Evolutionary conservation across 2,113 vertebrate genomes (phyloP).

Genomic region (Vireo altiloquus): DNA sequence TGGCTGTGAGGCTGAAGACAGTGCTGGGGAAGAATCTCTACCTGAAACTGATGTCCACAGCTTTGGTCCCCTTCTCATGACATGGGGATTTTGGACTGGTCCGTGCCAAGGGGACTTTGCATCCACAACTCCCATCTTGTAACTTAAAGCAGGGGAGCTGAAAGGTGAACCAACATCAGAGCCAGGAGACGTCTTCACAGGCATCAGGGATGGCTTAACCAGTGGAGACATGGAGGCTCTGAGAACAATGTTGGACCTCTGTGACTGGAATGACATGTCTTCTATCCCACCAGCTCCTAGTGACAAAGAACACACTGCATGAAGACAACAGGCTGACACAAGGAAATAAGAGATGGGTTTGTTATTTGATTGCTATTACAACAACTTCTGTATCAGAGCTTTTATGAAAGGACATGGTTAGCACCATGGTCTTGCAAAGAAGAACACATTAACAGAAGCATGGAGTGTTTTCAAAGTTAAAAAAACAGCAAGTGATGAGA

Average conservation of each 20-base stretch:
- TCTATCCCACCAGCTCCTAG: conserved; percentile 68
- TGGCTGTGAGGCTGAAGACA: background rate
- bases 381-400: background rate
- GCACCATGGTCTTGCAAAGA: background rate
- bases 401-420: background rate
- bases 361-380: background rate
- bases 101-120: conserved; percentile 78
- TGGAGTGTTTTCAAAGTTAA: background rate
- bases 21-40: conserved; percentile 27
- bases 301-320: conserved; percentile 22
- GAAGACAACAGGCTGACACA: background rate
- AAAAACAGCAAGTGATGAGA: background rate
- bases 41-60: conserved; percentile 88
- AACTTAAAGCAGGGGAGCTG: conserved; percentile 73
- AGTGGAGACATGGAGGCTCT: conserved; percentile 76
- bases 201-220: conserved; percentile 69
- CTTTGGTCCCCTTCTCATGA: conserved; percentile 82
- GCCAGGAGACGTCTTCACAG: conserved; percentile 68
- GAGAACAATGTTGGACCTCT: conserved; percentile 53
- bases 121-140: conserved; percentile 71
- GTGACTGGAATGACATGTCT: conserved; percentile 71
- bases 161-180: conserved; percentile 80
- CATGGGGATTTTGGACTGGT: conserved; percentile 78
- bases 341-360: background rate
- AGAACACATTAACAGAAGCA: background rate